Percentiles rank a stretch among this genome's conserved stretches.
Evolutionary conservation across 2,888 invertebrate species (phyloP).

Genomic region (Erebia palarica): DNA sequence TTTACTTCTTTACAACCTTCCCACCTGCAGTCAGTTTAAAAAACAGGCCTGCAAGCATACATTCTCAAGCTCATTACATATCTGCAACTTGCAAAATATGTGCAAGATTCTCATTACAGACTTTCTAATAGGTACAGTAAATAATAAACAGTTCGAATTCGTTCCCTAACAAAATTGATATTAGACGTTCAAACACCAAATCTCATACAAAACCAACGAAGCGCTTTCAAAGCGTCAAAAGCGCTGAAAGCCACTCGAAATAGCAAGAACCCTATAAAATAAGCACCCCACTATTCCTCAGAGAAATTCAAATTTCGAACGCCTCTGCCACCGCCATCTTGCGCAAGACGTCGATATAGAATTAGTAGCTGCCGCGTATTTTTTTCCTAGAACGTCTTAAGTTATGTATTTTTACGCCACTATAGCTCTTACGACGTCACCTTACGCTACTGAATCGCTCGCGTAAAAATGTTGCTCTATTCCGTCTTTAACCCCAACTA

Average conservation of each 20-base stretch:
- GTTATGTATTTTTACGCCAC: constrained; percentile 78
- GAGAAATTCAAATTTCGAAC: constrained; percentile 80
- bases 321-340: constrained; percentile 78
- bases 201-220: constrained; percentile 49
- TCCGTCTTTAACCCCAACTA: constrained; percentile 51
- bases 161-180: constrained; percentile 26
- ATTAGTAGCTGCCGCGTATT: constrained; percentile 73
- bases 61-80: no score
- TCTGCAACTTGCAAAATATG: not conserved
- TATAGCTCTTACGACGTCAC: constrained; percentile 76
- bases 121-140: not conserved
- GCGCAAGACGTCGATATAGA: constrained; percentile 80
- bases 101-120: not conserved
- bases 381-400: constrained; percentile 80
- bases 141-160: constrained; percentile 4
- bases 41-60: no score
- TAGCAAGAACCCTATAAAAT: constrained; percentile 50
- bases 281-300: constrained; percentile 75
- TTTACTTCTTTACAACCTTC: no score
- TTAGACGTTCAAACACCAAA: constrained; percentile 50
- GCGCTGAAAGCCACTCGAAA: constrained; percentile 35
- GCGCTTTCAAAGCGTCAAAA: constrained; percentile 44
- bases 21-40: no score
- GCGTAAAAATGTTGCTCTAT: constrained; percentile 75
- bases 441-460: constrained; percentile 78